Evolutionary conservation across 2,797 vertebrate species (phyloP).

Genomic region (Aldrovandia affinis): DNA sequence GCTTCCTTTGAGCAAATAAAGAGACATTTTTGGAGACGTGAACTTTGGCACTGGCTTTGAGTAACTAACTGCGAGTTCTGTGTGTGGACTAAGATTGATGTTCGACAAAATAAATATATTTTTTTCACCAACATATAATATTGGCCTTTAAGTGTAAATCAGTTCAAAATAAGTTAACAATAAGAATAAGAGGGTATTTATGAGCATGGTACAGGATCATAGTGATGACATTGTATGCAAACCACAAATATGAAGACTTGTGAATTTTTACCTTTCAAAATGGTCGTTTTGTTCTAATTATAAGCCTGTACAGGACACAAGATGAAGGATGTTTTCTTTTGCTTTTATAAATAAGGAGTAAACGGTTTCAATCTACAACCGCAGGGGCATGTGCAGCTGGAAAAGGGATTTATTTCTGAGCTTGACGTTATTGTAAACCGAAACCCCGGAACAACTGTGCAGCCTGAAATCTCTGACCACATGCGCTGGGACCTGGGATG

Average conservation of each 20-base stretch:
- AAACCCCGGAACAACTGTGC: constrained; percentile 40
- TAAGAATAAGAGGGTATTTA: not conserved
- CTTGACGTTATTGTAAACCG: constrained; percentile 40
- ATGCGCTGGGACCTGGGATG: constrained; percentile 31
- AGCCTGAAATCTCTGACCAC: constrained; percentile 39
- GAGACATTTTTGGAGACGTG: not conserved
- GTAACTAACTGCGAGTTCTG: not conserved
- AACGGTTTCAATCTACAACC: constrained; percentile 18
- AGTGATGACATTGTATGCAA: not conserved
- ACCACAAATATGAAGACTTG: not conserved
- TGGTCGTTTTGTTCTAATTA: not conserved
- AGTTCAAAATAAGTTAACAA: not conserved
- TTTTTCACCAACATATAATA: not conserved
- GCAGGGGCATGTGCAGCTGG: constrained; percentile 37
- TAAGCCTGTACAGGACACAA: constrained; percentile 1
- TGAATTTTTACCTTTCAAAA: constrained; percentile 17
- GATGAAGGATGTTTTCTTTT: constrained; percentile 2
- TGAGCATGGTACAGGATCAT: not conserved
- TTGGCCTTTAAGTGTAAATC: not conserved
- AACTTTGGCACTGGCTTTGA: not conserved
- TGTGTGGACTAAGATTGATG: not conserved
- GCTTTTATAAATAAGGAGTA: constrained; percentile 31
- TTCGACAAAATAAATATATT: not conserved
- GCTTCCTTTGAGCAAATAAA: not conserved
- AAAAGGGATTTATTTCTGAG: constrained; percentile 47